A percentile compares a stretch with the other conserved stretches of the same genome.
Evolutionary conservation across 2,888 invertebrate species (phyloP).

Genomic region (Odontomyia ornata): DNA sequence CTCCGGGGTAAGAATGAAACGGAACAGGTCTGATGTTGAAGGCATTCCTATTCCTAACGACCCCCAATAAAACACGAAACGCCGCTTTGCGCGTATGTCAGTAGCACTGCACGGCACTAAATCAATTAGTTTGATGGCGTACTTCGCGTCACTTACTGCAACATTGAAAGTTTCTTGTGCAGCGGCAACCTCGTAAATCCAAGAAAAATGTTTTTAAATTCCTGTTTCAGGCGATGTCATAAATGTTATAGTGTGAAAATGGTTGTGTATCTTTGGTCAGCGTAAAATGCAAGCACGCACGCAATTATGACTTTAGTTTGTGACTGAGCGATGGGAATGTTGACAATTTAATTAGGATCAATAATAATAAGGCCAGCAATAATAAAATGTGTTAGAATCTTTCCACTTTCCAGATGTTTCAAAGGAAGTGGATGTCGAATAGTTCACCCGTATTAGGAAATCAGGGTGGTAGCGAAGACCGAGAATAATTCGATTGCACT

Average conservation of each 20-base stretch:
- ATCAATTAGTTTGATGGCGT: constrained; percentile 35
- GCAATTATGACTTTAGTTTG: neutral
- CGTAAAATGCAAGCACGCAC: neutral
- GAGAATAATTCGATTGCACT: too few species aligned
- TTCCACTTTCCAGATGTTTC: too few species aligned
- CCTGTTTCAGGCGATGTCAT: neutral
- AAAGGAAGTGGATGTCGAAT: too few species aligned
- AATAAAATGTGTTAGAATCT: too few species aligned
- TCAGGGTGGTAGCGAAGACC: too few species aligned
- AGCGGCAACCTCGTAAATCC: constrained; percentile 12
- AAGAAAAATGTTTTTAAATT: constrained; percentile 15
- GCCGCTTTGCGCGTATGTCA: constrained; percentile 23
- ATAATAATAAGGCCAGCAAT: too few species aligned
- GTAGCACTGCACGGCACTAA: constrained; percentile 34
- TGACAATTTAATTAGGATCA: constrained; percentile 16
- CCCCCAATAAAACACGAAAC: constrained; percentile 8
- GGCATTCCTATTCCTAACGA: constrained; percentile 25
- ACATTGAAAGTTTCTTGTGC: constrained; percentile 25
- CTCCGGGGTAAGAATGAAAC: neutral
- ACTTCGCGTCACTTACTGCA: constrained; percentile 33
- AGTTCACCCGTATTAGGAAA: too few species aligned
- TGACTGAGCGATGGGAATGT: neutral
- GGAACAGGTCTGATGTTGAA: neutral
- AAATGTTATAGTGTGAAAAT: constrained; percentile 20
- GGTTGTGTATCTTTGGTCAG: constrained; percentile 1